Evolutionary conservation across 2,888 invertebrate genomes (phyloP), one percentile per base, ranked within the genome.

Genomic region (Uloborus plumipes): DNA sequence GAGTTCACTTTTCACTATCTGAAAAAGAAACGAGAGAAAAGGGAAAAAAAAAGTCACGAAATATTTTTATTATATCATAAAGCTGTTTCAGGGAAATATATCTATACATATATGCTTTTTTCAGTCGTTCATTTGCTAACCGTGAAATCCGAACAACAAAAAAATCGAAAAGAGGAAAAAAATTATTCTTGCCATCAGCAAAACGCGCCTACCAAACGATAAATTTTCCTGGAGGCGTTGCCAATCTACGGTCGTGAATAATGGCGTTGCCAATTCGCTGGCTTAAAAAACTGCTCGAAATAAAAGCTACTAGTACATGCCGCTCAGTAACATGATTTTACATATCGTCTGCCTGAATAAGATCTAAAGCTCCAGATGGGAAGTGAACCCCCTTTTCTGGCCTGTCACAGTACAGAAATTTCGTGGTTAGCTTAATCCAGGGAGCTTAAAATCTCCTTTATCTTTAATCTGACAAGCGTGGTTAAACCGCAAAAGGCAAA

Each of bases 391-490:
- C 50, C 73, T 26, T 66, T 49, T 39, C 9, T 39, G 39, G 7
- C 39, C 39, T 39, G 39, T 39, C 39, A 39, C 39, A 39, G n/a
- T 18, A 55, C 16, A 62, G 62, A 80, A 62, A 67, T 69, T 22
- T 69, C 69, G 73, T 73, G 80, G 80, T 80, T 80, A 74, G 74
- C 73, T 80, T 80, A 80, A 80, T 80, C 80, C 73, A 39, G 39
- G 39, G 39, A 39, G 39, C 69, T 20, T 55, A 77, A 73, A 26
- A 62, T 73, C 73, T 80, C 80, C 64, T 69, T 80, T 80, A 73
- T 80, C 64, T 80, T 69, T 80, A 64, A 80, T 69, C 69, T 80
- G 80, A 80, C 80, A 80, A 62, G 49, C 80, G 80, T 80, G 72
- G 73, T 73, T 80, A 80, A 80, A 14, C 47, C 51, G 39, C 66